A percentile compares a stretch with the other conserved stretches of the same genome.
phyloP scores from a whole-genome alignment of 2,888 invertebrate genomes.

The Lasioglossum zephyrum region DNA sequence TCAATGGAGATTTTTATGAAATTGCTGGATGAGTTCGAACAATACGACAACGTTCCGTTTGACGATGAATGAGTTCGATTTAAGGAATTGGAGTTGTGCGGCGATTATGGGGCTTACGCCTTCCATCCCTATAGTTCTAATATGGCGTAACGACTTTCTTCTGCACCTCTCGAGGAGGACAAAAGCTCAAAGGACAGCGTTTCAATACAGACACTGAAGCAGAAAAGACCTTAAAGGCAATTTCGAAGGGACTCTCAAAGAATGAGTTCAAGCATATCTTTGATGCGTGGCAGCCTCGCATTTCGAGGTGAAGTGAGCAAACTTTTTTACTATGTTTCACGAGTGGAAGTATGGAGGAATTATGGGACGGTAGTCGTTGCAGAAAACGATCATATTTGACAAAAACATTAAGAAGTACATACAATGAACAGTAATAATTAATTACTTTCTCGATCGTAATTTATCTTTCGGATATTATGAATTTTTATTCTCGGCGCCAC shows the following conservation, averaged over 20 bases:
- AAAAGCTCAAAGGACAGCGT: conserved; percentile 16
- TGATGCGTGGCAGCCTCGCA: background rate
- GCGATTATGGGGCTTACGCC: background rate
- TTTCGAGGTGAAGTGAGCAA: background rate
- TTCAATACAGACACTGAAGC: conserved; percentile 12
- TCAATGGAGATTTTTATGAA: background rate
- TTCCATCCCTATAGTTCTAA: background rate
- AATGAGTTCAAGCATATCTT: conserved; percentile 9
- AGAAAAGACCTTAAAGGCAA: background rate
- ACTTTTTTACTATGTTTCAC: background rate
- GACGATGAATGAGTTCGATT: background rate
- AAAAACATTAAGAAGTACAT: too few species aligned
- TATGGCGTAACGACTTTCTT: background rate
- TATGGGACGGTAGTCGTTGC: background rate
- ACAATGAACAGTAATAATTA: too few species aligned
- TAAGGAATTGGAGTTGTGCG: background rate
- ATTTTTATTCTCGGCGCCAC: too few species aligned
- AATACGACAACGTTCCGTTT: background rate
- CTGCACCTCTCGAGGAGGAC: background rate
- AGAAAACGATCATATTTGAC: background rate
- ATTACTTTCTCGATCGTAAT: too few species aligned
- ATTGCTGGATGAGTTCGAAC: background rate
- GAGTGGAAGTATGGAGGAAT: background rate
- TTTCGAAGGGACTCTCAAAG: background rate
- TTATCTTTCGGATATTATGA: too few species aligned